Conservation (phyloP, 1,140 invertebrate species). For the Panagrolaimus sp. region DNA sequence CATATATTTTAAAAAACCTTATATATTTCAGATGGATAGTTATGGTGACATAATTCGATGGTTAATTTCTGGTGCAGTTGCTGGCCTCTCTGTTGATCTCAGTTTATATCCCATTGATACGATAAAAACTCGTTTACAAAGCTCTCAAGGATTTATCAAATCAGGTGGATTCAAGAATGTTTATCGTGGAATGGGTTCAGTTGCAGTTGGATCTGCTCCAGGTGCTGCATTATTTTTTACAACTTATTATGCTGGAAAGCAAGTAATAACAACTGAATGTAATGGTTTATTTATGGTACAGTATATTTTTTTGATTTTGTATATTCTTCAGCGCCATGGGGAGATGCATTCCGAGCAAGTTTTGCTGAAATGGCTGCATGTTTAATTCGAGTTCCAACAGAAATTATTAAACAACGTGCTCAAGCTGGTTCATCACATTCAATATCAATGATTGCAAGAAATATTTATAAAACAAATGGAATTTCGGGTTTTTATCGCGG, state of each 20-base stretch:
- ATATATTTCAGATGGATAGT: neutral
- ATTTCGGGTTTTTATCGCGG: constrained; percentile 77
- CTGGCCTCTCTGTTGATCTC: constrained; percentile 55
- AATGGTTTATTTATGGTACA: neutral
- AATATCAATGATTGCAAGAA: constrained; percentile 65
- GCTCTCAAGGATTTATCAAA: constrained; percentile 75
- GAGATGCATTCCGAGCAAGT: constrained; percentile 45
- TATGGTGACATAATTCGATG: constrained; percentile 35
- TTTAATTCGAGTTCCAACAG: constrained; percentile 80
- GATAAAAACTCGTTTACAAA: constrained; percentile 85
- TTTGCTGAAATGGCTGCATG: constrained; percentile 68
- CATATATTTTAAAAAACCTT: too few relatives aligned
- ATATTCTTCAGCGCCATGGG: constrained; percentile 57
- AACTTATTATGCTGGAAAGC: constrained; percentile 69
- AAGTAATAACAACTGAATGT: constrained; percentile 7
- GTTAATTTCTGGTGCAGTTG: constrained; percentile 48
- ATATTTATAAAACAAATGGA: constrained; percentile 65
- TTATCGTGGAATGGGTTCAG: constrained; percentile 75
- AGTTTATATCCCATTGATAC: constrained; percentile 76
- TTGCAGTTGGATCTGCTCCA: constrained; percentile 57
- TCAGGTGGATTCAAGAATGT: constrained; percentile 81
- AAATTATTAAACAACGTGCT: constrained; percentile 86
- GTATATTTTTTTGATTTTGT: constrained; percentile 11
- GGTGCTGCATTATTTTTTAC: constrained; percentile 83
- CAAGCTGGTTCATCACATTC: constrained; percentile 67